phyloP scores from a whole-genome alignment of 2,888 invertebrate species.

The Antitype chi region DNA sequence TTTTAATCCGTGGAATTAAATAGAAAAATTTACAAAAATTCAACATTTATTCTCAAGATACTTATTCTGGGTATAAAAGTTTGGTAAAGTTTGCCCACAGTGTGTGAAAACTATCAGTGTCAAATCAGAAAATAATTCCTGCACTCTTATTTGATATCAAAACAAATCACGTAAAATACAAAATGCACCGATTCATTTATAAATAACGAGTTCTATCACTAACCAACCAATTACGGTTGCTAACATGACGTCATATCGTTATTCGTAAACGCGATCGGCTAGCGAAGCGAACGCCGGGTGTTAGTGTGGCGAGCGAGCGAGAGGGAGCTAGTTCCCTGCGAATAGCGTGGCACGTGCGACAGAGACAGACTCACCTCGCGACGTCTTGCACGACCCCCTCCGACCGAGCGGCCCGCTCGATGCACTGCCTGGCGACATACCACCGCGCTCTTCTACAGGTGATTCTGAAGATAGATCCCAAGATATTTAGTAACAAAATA shows the following conservation, averaged over 20 bases:
- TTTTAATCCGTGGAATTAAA: too few relatives aligned
- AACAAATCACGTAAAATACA: conserved; percentile 56
- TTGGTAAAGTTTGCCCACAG: too few relatives aligned
- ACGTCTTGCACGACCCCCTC: conserved; percentile 96
- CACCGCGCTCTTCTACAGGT: conserved; percentile 94
- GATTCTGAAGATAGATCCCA: conserved; percentile 88
- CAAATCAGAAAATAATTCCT: not conserved
- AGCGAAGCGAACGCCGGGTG: conserved; percentile 71
- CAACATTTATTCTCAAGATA: too few relatives aligned
- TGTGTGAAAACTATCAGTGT: too few relatives aligned
- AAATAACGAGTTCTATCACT: conserved; percentile 30
- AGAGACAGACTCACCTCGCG: conserved; percentile 92
- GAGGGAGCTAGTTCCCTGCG: conserved; percentile 46
- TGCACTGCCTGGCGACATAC: conserved; percentile 93
- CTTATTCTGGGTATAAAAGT: too few relatives aligned
- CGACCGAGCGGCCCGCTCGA: conserved; percentile 93
- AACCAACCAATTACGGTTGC: not conserved
- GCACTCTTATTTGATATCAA: conserved; percentile 20
- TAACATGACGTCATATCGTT: conserved; percentile 20
- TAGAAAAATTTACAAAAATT: too few relatives aligned
- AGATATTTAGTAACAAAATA: conserved; percentile 5
- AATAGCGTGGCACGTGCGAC: conserved; percentile 53
- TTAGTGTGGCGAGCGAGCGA: conserved; percentile 72
- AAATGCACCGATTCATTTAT: conserved; percentile 43
- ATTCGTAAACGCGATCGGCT: conserved; percentile 60